A percentile compares a stretch with the other conserved stretches of the same genome.
Conservation (phyloP, 1,140 invertebrate genomes). For the Octopus bimaculoides region DNA sequence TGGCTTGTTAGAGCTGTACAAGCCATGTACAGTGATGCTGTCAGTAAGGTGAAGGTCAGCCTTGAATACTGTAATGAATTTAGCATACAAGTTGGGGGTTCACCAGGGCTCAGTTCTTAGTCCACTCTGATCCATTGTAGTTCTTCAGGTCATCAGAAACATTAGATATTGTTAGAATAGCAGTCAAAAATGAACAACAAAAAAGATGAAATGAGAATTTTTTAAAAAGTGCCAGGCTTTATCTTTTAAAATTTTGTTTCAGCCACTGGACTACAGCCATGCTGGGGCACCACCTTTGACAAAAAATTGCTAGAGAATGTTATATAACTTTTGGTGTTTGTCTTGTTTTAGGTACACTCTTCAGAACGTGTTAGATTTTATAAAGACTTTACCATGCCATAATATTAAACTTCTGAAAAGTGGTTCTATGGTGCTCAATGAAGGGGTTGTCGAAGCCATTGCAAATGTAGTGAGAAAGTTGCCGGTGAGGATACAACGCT, state of each 20-base stretch:
- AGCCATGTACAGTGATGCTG: too few species aligned
- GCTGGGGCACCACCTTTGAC: neutral
- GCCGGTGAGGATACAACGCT: conserved; percentile 23
- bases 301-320: neutral
- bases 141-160: too few species aligned
- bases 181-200: too few species aligned
- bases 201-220: too few species aligned
- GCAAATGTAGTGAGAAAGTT: conserved; percentile 62
- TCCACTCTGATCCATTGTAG: too few species aligned
- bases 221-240: too few species aligned
- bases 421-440: conserved; percentile 70
- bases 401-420: conserved; percentile 65
- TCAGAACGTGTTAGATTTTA: conserved; percentile 67
- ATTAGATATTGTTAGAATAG: too few species aligned
- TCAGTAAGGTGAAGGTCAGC: too few species aligned
- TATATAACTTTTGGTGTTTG: neutral
- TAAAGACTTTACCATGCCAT: conserved; percentile 68
- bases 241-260: neutral
- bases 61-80: too few species aligned
- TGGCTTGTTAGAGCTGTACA: too few species aligned
- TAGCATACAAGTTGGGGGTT: too few species aligned
- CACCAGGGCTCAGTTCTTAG: too few species aligned
- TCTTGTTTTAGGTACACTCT: conserved; percentile 50
- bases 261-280: neutral
- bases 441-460: conserved; percentile 67